phyloP scores from a whole-genome alignment of 2,113 vertebrate species.

The Tylochromis polylepis region DNA sequence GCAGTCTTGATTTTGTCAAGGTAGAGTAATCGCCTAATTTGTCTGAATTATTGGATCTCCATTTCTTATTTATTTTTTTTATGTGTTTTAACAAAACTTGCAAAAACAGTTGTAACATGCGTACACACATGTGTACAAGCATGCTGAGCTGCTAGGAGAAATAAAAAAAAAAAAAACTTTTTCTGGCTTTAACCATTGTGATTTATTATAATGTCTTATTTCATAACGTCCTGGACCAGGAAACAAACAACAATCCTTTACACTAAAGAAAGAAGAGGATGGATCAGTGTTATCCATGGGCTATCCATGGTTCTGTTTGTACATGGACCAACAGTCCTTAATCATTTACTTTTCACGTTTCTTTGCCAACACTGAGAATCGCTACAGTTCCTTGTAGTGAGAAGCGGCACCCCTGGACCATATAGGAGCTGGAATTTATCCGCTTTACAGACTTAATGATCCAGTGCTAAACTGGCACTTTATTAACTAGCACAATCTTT shows the following conservation, averaged over 20 bases:
- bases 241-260: not conserved
- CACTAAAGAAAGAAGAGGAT: not conserved
- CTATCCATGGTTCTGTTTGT: not conserved
- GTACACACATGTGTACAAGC: not conserved
- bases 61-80: accelerated
- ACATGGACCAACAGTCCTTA: not conserved
- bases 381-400: not conserved
- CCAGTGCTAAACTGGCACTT: slow-evolving; percentile 24
- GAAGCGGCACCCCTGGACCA: not conserved
- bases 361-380: not conserved
- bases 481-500: slow-evolving; percentile 51
- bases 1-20: slow-evolving; percentile 93
- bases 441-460: slow-evolving; percentile 25
- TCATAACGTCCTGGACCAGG: not conserved
- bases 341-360: not conserved
- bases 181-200: not conserved
- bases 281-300: not conserved
- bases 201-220: not conserved
- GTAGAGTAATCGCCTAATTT: slow-evolving; percentile 59
- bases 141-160: not conserved
- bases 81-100: not conserved
- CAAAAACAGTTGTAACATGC: not conserved
- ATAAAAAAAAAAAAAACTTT: not conserved
- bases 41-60: not conserved
- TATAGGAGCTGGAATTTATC: not conserved